Percentiles rank a stretch among this genome's conserved stretches.
Evolutionary conservation across 2,797 vertebrate species (phyloP).

Genomic region (Sebastes oblongus): DNA sequence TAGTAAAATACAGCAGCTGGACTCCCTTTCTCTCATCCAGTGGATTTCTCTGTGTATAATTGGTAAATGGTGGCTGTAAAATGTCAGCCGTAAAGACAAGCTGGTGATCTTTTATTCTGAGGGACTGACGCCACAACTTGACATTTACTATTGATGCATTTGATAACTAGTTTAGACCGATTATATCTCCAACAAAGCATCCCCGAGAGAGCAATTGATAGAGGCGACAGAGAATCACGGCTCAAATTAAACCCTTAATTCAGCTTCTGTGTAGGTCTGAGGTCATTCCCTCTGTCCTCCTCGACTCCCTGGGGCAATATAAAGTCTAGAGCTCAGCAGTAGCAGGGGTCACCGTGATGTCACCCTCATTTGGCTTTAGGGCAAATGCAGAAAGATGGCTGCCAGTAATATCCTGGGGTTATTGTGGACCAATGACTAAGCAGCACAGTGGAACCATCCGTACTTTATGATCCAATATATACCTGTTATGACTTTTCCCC

Average conservation of each 20-base stretch:
- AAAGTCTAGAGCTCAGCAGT: constrained; percentile 49
- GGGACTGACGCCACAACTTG: neutral
- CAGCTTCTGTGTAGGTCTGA: constrained; percentile 2
- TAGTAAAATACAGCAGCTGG: neutral
- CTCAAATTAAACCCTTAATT: constrained; percentile 46
- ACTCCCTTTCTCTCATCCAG: neutral
- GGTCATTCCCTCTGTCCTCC: neutral
- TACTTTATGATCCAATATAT: constrained; percentile 66
- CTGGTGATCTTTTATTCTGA: neutral
- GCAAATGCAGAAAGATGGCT: constrained; percentile 20
- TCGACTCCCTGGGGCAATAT: constrained; percentile 9
- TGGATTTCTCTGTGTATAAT: neutral
- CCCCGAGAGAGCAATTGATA: neutral
- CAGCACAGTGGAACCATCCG: constrained; percentile 21
- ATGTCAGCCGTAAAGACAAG: constrained; percentile 4
- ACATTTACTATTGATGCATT: neutral
- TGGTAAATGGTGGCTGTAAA: neutral
- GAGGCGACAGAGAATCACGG: neutral
- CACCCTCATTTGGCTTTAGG: constrained; percentile 35
- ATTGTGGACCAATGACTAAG: constrained; percentile 10
- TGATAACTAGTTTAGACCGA: neutral
- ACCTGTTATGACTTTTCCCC: constrained; percentile 49
- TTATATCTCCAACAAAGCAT: neutral
- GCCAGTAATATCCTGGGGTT: constrained; percentile 36
- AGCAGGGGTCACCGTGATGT: constrained; percentile 28